Conservation (phyloP, 2,888 invertebrate species). For the Megamerina dolium region DNA sequence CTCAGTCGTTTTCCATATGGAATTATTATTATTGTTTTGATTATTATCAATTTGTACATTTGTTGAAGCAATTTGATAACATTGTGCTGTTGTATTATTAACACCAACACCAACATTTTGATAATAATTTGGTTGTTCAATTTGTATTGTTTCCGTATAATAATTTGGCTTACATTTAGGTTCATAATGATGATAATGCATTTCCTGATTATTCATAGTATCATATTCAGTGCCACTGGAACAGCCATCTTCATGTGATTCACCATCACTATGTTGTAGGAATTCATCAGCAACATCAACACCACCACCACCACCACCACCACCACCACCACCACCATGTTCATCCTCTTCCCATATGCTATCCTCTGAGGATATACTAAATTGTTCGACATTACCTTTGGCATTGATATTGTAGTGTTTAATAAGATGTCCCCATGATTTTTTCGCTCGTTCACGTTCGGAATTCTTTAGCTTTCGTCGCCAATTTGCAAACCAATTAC, state of each 20-base stretch:
- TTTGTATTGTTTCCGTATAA: slow-evolving; percentile 12
- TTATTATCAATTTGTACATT: neutral
- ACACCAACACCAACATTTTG: slow-evolving; percentile 13
- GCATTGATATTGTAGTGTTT: slow-evolving; percentile 67
- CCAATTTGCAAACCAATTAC: slow-evolving; percentile 81
- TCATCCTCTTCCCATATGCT: slow-evolving; percentile 67
- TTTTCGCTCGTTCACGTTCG: slow-evolving; percentile 61
- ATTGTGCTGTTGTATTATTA: slow-evolving; percentile 26
- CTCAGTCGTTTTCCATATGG: no score
- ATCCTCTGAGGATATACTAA: slow-evolving; percentile 71
- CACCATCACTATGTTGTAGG: slow-evolving; percentile 24
- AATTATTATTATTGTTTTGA: neutral
- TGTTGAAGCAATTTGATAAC: slow-evolving; percentile 36
- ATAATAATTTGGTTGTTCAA: slow-evolving; percentile 14
- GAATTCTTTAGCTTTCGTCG: slow-evolving; percentile 71
- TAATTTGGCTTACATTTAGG: slow-evolving; percentile 12
- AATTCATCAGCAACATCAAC: slow-evolving; percentile 18
- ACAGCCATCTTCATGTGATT: slow-evolving; percentile 19
- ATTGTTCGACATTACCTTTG: slow-evolving; percentile 72
- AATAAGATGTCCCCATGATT: slow-evolving; percentile 68
- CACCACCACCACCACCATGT: neutral
- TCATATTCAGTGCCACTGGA: slow-evolving; percentile 1
- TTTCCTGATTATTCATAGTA: neutral
- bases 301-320: no score
- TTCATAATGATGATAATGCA: neutral